Conservation (phyloP, 2,888 invertebrate genomes). For the Stenodema calcarata region DNA sequence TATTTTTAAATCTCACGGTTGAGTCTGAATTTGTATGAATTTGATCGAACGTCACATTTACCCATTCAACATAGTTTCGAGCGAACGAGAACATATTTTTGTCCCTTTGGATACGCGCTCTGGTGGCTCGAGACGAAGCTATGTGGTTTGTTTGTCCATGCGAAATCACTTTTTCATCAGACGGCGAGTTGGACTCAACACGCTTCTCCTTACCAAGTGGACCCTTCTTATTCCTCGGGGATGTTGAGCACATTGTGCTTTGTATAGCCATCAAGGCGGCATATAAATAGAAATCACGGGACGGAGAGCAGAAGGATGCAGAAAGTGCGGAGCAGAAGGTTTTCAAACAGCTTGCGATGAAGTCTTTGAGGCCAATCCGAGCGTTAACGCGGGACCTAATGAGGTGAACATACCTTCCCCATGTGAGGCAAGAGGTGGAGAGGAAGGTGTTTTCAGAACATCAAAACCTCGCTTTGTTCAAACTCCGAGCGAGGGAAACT, state of each 20-base stretch:
- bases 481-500: neutral
- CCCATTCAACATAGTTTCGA: too few relatives aligned
- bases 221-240: neutral
- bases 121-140: too few relatives aligned
- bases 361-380: conserved; percentile 28
- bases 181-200: neutral
- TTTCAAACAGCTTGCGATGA: conserved; percentile 30
- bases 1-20: too few relatives aligned
- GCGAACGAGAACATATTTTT: too few relatives aligned
- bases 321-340: neutral
- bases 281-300: conserved; percentile 23
- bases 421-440: neutral
- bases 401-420: neutral
- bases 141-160: too few relatives aligned
- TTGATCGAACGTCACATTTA: too few relatives aligned
- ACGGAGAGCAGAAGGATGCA: neutral
- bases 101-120: too few relatives aligned
- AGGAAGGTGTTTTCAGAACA: neutral
- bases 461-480: conserved; percentile 8
- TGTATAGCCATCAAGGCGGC: conserved; percentile 3
- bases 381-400: conserved; percentile 18
- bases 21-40: too few relatives aligned
- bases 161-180: too few relatives aligned
- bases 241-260: neutral
- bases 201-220: neutral